Percentiles rank a stretch among this genome's conserved stretches.
These are phyloP conservation scores for Drosophila asahinai DNA, from an alignment of 1,140 invertebrate genomes.

Conservation along the genomic window DNA sequence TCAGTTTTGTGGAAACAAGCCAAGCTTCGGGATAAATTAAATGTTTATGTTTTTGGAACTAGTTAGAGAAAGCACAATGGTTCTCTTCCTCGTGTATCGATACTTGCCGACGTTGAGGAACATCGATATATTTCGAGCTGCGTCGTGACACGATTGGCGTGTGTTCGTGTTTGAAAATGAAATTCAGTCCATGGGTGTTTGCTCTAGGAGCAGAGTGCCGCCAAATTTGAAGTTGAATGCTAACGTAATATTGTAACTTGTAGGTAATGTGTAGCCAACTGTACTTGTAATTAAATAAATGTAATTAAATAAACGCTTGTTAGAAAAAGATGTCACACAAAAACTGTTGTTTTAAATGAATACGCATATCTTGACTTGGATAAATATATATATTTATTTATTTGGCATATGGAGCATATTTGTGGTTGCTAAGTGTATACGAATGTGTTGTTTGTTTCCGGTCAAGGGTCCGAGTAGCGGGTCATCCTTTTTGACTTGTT, in stretches of 20 bases:
- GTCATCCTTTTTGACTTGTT: slow-evolving; percentile 27
- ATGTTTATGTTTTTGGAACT: slow-evolving; percentile 51
- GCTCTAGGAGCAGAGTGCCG: not conserved
- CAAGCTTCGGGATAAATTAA: slow-evolving; percentile 24
- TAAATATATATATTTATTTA: slow-evolving; percentile 70
- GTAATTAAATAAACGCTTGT: not conserved
- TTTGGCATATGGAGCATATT: slow-evolving; percentile 70
- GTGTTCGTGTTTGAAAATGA: too few relatives aligned
- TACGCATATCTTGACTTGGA: slow-evolving; percentile 11
- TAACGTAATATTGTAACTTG: not conserved
- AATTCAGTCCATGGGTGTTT: too few relatives aligned
- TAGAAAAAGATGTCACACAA: not conserved
- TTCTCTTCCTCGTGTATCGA: not conserved
- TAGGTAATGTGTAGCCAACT: not conserved
- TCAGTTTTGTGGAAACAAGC: slow-evolving; percentile 20
- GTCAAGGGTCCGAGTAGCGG: slow-evolving; percentile 29
- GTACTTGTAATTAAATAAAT: not conserved
- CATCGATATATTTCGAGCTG: not conserved
- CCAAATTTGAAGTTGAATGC: not conserved
- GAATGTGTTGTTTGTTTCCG: slow-evolving; percentile 35
- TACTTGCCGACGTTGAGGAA: not conserved
- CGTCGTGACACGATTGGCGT: too few relatives aligned
- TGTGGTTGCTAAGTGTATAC: slow-evolving; percentile 56
- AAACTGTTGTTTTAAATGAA: not conserved
- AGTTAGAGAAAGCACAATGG: not conserved